phyloP scores from a whole-genome alignment of 2,888 invertebrate genomes.

The Drosophila nr. medialis region DNA sequence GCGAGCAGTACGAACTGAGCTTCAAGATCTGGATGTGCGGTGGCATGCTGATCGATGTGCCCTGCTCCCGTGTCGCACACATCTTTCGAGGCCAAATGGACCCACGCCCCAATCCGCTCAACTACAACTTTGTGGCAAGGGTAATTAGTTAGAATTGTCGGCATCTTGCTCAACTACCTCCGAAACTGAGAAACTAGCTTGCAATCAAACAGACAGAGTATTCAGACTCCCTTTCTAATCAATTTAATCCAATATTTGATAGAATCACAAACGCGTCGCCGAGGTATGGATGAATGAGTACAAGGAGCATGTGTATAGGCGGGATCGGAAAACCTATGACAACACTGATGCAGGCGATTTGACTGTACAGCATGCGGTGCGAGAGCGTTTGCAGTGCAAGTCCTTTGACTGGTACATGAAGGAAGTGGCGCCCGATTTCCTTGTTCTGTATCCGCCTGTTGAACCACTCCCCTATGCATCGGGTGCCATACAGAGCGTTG shows the following conservation, averaged over 20 bases:
- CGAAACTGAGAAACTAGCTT: no score
- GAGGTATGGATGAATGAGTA: slow-evolving; percentile 99
- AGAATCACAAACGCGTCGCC: slow-evolving; percentile 96
- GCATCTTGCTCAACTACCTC: neutral
- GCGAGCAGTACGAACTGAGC: slow-evolving; percentile 98
- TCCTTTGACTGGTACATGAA: slow-evolving; percentile 98
- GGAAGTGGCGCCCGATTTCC: slow-evolving; percentile 95
- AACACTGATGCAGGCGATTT: slow-evolving; percentile 93
- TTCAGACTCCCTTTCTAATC: neutral
- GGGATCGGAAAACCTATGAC: slow-evolving; percentile 90
- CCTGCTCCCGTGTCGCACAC: slow-evolving; percentile 96
- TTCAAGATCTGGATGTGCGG: slow-evolving; percentile 99
- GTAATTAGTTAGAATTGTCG: slow-evolving; percentile 19
- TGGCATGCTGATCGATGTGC: slow-evolving; percentile 95
- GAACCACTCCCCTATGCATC: slow-evolving; percentile 92
- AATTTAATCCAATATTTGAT: slow-evolving; percentile 41
- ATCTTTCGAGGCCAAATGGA: slow-evolving; percentile 96
- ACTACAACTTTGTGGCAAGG: slow-evolving; percentile 87
- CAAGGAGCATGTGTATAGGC: slow-evolving; percentile 92
- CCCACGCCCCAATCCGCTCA: slow-evolving; percentile 93
- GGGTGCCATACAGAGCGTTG: slow-evolving; percentile 90
- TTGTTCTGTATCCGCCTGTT: slow-evolving; percentile 93
- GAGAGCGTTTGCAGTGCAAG: slow-evolving; percentile 92
- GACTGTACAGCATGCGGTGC: slow-evolving; percentile 89
- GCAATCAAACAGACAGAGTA: neutral